Percentiles rank a stretch among this genome's conserved stretches.
phyloP scores from a whole-genome alignment of 2,797 vertebrate species.

The Podarcis lilfordi region DNA sequence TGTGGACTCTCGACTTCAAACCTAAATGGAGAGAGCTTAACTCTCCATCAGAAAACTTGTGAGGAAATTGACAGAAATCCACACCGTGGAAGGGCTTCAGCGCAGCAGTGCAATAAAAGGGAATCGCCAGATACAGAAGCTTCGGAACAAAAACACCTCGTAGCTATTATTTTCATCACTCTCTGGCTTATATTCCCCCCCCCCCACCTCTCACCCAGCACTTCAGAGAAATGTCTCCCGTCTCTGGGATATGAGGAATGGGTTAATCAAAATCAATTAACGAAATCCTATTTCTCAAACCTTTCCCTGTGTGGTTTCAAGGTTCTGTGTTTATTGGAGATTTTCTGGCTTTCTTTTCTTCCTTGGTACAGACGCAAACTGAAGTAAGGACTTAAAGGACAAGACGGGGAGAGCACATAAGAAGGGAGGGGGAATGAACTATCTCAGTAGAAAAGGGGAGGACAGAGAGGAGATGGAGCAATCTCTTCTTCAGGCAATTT shows the following conservation, averaged over 20 bases:
- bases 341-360: neutral
- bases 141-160: constrained; percentile 19
- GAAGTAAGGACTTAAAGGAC: neutral
- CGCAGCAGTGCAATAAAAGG: constrained; percentile 36
- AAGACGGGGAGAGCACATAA: neutral
- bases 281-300: constrained; percentile 31
- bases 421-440: neutral
- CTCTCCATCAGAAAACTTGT: neutral
- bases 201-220: constrained; percentile 20
- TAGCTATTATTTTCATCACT: constrained; percentile 42
- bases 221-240: constrained; percentile 45
- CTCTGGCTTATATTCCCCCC: constrained; percentile 6
- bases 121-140: neutral
- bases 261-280: constrained; percentile 65
- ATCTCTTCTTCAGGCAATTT: neutral
- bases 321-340: neutral
- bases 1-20: neutral
- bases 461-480: neutral
- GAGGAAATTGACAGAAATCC: neutral
- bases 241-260: constrained; percentile 53
- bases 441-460: neutral
- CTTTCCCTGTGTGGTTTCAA: neutral
- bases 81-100: neutral
- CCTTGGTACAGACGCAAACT: neutral
- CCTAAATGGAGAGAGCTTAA: neutral